These are phyloP conservation scores for Steinernema carpocapsae DNA, from an alignment of 2,888 invertebrate genomes.

Conservation along the genomic window DNA sequence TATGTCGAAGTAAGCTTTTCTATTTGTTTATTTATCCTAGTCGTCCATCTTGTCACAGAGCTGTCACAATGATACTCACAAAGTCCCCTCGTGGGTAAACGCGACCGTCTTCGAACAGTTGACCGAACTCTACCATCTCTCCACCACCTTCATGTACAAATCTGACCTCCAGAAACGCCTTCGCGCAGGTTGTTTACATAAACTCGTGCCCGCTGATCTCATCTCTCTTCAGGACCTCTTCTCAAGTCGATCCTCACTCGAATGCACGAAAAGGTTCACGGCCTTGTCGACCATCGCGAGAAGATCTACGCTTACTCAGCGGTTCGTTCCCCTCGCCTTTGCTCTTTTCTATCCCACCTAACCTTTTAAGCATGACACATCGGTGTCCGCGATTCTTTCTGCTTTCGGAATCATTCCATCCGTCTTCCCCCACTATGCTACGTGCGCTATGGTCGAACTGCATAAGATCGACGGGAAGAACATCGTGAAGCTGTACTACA, in stretches of 20 bases:
- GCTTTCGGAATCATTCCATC: slow-evolving; percentile 58
- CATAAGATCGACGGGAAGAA: slow-evolving; percentile 50
- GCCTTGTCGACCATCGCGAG: slow-evolving; percentile 47
- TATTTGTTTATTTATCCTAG: slow-evolving; percentile 9
- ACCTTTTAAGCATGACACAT: slow-evolving; percentile 62
- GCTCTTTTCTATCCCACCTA: slow-evolving; percentile 1
- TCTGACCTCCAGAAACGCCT: slow-evolving; percentile 55
- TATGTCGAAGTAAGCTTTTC: slow-evolving; percentile 53
- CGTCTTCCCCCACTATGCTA: slow-evolving; percentile 63
- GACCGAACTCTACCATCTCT: slow-evolving; percentile 54
- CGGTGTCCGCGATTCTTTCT: slow-evolving; percentile 61
- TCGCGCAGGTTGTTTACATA: slow-evolving; percentile 53
- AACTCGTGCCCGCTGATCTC: neutral
- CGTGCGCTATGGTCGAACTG: slow-evolving; percentile 61
- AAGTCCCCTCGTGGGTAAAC: slow-evolving; percentile 63
- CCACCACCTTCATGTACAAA: slow-evolving; percentile 53
- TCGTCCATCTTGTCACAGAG: slow-evolving; percentile 40
- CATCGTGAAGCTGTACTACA: slow-evolving; percentile 57
- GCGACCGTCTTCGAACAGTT: slow-evolving; percentile 50
- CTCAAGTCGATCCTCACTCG: slow-evolving; percentile 59
- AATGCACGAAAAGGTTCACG: slow-evolving; percentile 51
- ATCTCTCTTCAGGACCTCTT: slow-evolving; percentile 53
- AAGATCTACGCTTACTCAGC: slow-evolving; percentile 66
- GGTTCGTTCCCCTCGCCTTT: slow-evolving; percentile 41
- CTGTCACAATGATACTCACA: slow-evolving; percentile 53